Percentiles rank a stretch among this genome's conserved stretches.
These are phyloP conservation scores for Rhysida immarginata DNA, from an alignment of 1,140 invertebrate genomes.

Conservation along the genomic window DNA sequence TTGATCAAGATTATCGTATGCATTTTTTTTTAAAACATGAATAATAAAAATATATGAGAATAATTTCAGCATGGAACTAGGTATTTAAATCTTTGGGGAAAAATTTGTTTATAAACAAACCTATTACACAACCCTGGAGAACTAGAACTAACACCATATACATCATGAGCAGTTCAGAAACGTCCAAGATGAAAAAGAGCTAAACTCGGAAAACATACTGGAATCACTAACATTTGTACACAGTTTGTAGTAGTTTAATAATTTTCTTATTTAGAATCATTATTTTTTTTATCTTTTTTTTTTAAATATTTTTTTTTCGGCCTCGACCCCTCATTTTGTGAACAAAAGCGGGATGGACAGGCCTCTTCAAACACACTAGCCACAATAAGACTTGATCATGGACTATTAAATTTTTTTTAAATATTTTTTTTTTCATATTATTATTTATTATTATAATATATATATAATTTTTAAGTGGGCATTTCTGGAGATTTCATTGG, in stretches of 20 bases:
- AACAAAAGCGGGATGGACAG: not conserved
- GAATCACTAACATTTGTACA: slow-evolving; percentile 7
- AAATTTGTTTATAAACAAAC: slow-evolving; percentile 7
- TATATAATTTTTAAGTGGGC: not conserved
- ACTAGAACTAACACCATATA: slow-evolving; percentile 9
- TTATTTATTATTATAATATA: not conserved
- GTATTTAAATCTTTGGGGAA: slow-evolving; percentile 13
- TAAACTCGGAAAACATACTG: slow-evolving; percentile 6
- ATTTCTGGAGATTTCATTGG: not conserved
- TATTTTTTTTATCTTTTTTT: not conserved
- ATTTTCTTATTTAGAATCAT: not conserved
- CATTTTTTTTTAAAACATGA: slow-evolving; percentile 28
- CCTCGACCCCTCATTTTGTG: not conserved
- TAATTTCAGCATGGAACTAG: slow-evolving; percentile 29
- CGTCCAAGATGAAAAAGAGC: not conserved
- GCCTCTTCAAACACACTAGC: no score
- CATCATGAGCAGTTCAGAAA: slow-evolving; percentile 9
- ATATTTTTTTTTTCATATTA: not conserved
- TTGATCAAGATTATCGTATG: slow-evolving; percentile 27
- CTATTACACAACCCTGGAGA: slow-evolving; percentile 10
- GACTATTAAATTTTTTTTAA: no score
- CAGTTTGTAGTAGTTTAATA: not conserved
- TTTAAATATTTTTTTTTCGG: not conserved
- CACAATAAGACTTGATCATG: no score
- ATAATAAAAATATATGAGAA: slow-evolving; percentile 31